Evolutionary conservation across 1,140 invertebrate genomes (phyloP), one percentile per base, ranked within the genome.

Genomic region (Brachionus asplanchnoidis): DNA sequence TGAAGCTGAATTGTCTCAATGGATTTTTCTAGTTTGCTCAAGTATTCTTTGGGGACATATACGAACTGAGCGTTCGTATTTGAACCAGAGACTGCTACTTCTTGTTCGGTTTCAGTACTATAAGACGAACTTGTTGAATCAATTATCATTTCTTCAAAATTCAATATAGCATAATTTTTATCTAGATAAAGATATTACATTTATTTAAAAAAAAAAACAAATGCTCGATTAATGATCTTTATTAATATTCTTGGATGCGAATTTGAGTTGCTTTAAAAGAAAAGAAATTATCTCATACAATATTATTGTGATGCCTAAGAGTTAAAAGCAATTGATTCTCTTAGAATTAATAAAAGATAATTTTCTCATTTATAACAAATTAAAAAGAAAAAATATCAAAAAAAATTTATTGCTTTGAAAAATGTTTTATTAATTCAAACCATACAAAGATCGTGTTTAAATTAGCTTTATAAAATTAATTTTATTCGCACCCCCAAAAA

Each of bases 1-100:
- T 73, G 68, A 7, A 73, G 2, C 17, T 73, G 68, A 73, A 73
- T 73, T 17, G 28, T 73, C 36, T 73, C 68, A 17, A 73, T 73
- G 3, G 68, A 42, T 42, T 73, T 73, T 73, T 73, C 68, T n/a
- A 73, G 68, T 73, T 73, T 73, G n/a, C 9, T 40, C n/a, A 73
- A 42, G 11, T 73, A 73, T 9, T 73, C 68, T 40, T 42, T 40
- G 12, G 28, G 32, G 17, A 73, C 36, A 73, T 73, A 73, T 6
- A 73, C 68, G n/a, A 40, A 73, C 40, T 73, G 53, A 3, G 53
- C 2, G 53, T 60, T 60, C 9, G 53, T 26, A 20, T 23, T 60
- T 20, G 53, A 60, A 60, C 53, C 53, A 60, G 53, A 60, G 20
- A 60, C 17, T 20, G 53, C 53, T 60, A 60, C 53, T 60, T 60